A percentile compares a stretch with the other conserved stretches of the same genome.
Evolutionary conservation across 2,113 vertebrate species (phyloP).

Genomic region (Microcebus lehilahytsara): DNA sequence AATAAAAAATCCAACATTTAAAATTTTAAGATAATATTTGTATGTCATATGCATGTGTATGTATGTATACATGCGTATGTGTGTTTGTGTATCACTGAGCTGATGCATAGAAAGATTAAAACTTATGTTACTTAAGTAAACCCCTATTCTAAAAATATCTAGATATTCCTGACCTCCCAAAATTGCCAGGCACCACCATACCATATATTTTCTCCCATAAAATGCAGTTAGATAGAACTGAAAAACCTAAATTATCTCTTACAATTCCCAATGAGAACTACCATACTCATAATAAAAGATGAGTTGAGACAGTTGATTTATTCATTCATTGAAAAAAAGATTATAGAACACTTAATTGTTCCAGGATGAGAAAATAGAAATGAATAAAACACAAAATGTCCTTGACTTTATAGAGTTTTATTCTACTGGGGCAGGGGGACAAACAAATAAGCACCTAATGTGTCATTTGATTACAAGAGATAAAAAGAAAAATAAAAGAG

Average conservation of each 20-base stretch:
- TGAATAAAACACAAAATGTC: background rate
- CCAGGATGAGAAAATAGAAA: background rate
- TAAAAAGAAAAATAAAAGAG: background rate
- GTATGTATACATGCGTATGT: background rate
- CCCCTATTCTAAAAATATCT: background rate
- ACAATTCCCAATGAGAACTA: background rate
- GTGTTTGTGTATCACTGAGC: background rate
- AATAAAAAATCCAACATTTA: conserved; percentile 38
- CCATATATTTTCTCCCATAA: background rate
- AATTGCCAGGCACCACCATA: background rate
- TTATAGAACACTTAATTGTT: no score
- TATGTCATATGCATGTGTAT: background rate
- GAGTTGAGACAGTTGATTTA: background rate
- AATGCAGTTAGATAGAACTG: background rate
- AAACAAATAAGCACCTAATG: background rate
- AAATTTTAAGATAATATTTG: conserved; percentile 51
- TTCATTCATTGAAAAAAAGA: no score
- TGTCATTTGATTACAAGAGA: background rate
- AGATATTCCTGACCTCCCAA: background rate
- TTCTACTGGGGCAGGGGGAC: background rate
- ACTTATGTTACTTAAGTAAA: background rate
- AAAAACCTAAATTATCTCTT: conserved; percentile 13
- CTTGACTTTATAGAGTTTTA: background rate
- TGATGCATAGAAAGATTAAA: background rate
- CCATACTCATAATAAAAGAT: background rate